phyloP scores from a whole-genome alignment of 1,140 invertebrate species.

The Anthonomus grandis region DNA sequence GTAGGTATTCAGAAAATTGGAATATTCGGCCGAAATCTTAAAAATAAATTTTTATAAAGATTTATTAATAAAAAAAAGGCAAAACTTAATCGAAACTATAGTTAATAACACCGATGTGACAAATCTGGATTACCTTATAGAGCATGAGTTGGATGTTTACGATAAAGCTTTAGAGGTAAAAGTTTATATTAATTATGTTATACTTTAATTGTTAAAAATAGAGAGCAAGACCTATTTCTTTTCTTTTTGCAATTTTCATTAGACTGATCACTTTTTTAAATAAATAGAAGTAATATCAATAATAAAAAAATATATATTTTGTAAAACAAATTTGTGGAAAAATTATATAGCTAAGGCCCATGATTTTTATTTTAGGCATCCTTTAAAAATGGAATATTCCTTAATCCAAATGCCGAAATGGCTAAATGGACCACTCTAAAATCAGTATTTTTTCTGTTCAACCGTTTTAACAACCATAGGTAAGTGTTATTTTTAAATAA shows the following conservation, averaged over 20 bases:
- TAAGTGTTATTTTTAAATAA: constrained; percentile 45
- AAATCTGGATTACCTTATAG: constrained; percentile 57
- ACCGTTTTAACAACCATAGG: constrained; percentile 82
- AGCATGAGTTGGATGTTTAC: constrained; percentile 58
- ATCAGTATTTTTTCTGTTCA: constrained; percentile 79
- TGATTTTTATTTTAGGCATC: constrained; percentile 49
- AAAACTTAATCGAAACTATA: constrained; percentile 53
- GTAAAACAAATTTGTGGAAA: too few relatives aligned
- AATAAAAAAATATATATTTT: too few relatives aligned
- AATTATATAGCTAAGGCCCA: too few relatives aligned
- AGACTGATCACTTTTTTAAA: too few relatives aligned
- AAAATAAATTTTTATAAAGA: constrained; percentile 31
- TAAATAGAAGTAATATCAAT: too few relatives aligned
- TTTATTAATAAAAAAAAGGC: constrained; percentile 51
- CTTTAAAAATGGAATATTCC: constrained; percentile 56
- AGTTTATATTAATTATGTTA: too few relatives aligned
- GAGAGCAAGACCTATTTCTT: too few relatives aligned
- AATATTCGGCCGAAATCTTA: constrained; percentile 66
- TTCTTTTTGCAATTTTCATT: too few relatives aligned
- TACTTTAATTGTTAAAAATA: too few relatives aligned
- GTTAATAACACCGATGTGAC: constrained; percentile 58
- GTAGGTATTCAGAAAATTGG: constrained; percentile 70
- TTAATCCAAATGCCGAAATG: constrained; percentile 40
- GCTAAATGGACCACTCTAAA: constrained; percentile 75
- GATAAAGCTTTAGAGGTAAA: constrained; percentile 50